Evolutionary conservation across 2,113 vertebrate species (phyloP).

Genomic region (Pontoporia blainvillei): DNA sequence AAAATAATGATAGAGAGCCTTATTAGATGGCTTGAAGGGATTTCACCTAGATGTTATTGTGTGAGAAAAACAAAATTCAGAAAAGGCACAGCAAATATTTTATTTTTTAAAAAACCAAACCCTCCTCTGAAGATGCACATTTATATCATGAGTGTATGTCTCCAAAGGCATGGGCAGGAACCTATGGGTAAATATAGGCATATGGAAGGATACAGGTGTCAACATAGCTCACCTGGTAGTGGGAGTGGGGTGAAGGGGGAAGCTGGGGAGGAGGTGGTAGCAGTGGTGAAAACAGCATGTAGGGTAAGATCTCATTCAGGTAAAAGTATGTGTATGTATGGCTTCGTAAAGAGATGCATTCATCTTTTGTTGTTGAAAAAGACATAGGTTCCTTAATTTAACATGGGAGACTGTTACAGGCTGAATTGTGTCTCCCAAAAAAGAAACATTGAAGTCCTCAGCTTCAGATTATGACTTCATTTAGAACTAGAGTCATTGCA

Average conservation of each 20-base stretch:
- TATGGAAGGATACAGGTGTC: not conserved
- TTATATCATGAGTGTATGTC: not conserved
- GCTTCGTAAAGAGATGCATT: not conserved
- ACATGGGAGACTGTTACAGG: not conserved
- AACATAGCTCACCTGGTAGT: not conserved
- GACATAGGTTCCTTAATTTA: not conserved
- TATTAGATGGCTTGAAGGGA: not conserved
- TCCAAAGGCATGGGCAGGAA: not conserved
- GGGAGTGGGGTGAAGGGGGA: fast-evolving
- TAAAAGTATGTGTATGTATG: too few species aligned
- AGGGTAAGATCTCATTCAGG: not conserved
- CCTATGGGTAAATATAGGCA: not conserved
- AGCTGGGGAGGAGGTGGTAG: too few species aligned
- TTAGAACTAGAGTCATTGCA: not conserved
- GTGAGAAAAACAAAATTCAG: not conserved
- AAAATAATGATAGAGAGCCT: not conserved
- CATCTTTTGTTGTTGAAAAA: not conserved
- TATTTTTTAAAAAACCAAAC: not conserved
- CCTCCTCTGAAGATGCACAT: not conserved
- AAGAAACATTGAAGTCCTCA: not conserved
- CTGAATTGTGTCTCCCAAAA: not conserved
- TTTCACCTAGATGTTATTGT: not conserved
- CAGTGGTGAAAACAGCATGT: fast-evolving
- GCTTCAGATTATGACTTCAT: not conserved
- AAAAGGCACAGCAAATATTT: not conserved